Conservation (phyloP, 1,140 invertebrate species). For the Popillia japonica region DNA sequence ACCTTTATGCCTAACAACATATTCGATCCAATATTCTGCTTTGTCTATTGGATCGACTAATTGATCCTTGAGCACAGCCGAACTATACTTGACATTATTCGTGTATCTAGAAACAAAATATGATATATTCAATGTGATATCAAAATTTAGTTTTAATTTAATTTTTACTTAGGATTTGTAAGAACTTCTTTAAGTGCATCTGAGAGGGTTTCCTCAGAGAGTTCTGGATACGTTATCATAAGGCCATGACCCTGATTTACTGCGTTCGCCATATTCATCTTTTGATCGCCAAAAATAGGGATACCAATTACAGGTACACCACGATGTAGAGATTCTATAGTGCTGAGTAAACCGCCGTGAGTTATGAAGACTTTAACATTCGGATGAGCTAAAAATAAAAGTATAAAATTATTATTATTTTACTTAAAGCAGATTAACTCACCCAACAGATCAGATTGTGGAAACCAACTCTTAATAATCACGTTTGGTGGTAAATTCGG, state of each 20-base stretch:
- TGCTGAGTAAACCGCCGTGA: conserved; percentile 20
- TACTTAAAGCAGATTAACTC: neutral
- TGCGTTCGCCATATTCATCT: conserved; percentile 9
- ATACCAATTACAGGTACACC: conserved; percentile 30
- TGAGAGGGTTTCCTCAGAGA: neutral
- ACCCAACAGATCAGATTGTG: conserved; percentile 76
- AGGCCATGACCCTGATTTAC: neutral
- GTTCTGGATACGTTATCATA: neutral
- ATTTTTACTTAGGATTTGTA: conserved; percentile 19
- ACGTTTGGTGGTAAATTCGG: conserved; percentile 67
- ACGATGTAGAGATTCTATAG: neutral
- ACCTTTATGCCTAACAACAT: too few species aligned
- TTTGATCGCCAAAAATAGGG: conserved; percentile 24
- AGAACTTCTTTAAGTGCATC: conserved; percentile 8
- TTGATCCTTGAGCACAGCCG: too few species aligned
- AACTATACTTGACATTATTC: too few species aligned
- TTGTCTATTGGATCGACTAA: too few species aligned
- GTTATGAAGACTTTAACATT: conserved; percentile 36
- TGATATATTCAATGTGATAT: too few species aligned
- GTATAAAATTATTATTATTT: neutral
- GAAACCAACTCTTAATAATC: too few species aligned
- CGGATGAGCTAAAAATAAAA: conserved; percentile 7
- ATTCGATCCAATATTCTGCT: too few species aligned
- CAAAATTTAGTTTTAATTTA: too few species aligned
- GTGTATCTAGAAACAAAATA: too few species aligned